These are phyloP conservation scores for Struthidea cinerea DNA, from an alignment of 2,113 vertebrate genomes.

Conservation along the genomic window DNA sequence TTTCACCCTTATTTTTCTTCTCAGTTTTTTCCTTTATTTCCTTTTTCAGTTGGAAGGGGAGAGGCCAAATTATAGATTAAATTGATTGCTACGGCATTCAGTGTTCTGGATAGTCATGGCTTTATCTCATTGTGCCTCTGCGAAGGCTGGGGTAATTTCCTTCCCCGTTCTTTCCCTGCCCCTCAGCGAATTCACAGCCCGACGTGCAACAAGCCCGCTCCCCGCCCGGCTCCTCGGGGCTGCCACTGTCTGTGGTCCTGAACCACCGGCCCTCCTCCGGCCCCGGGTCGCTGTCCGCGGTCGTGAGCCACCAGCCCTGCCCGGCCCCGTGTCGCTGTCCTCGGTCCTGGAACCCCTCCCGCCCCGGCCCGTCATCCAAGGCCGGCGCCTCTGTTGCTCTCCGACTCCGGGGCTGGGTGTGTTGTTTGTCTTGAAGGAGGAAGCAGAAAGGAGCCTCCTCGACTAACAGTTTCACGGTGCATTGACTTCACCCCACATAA, in stretches of 20 bases:
- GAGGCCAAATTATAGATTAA: background rate
- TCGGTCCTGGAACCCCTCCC: background rate
- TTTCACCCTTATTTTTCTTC: background rate
- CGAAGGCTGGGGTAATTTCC: background rate
- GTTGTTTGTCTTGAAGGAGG: background rate
- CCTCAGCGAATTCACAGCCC: background rate
- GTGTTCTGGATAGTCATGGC: background rate
- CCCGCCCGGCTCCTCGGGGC: background rate
- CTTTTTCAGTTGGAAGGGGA: background rate
- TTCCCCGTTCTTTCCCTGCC: background rate
- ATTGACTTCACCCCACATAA: background rate
- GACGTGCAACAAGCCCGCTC: background rate
- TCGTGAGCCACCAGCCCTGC: rapidly evolving
- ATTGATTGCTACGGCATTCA: background rate
- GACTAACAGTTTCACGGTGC: background rate
- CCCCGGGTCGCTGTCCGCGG: background rate
- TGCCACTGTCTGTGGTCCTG: background rate
- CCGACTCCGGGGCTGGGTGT: background rate
- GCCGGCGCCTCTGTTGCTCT: background rate
- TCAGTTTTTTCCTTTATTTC: rapidly evolving
- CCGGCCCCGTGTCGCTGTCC: background rate
- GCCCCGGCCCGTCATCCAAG: rapidly evolving
- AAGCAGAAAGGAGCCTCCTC: background rate
- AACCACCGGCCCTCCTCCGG: rapidly evolving
- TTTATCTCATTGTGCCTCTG: background rate